Evolutionary conservation across 35 echinoderm and acorn worm genomes (phyloP).

Genomic region (Anneissia japonica): DNA sequence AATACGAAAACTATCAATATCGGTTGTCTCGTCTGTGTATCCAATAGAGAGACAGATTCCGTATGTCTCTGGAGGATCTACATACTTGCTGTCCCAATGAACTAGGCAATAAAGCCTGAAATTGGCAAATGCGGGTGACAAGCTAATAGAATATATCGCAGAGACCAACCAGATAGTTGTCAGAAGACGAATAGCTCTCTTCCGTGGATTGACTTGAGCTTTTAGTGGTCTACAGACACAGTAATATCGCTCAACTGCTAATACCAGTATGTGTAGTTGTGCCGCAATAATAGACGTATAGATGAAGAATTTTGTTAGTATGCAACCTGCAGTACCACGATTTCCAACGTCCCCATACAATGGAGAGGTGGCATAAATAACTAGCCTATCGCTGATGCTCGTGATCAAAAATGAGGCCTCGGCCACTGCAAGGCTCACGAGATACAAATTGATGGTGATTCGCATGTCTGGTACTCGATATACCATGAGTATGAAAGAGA

Average conservation of each 20-base stretch:
- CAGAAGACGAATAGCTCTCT: neutral
- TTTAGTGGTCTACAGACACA: neutral
- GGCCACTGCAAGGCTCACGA: neutral
- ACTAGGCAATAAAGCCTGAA: neutral
- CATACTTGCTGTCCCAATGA: neutral
- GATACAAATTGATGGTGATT: neutral
- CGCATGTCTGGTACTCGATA: neutral
- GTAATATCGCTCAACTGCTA: neutral
- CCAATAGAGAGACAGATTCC: neutral
- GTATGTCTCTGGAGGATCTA: neutral
- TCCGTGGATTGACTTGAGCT: neutral
- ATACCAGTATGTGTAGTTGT: neutral
- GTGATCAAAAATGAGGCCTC: neutral
- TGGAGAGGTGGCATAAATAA: neutral
- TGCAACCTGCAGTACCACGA: neutral
- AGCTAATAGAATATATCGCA: neutral
- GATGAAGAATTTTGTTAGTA: neutral
- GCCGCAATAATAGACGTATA: neutral
- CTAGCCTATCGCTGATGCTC: neutral
- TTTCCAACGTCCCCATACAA: neutral
- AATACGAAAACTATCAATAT: neutral
- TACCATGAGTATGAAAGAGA: neutral
- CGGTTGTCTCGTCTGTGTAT: neutral
- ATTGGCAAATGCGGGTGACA: neutral
- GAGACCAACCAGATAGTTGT: neutral